A percentile compares a stretch with the other conserved stretches of the same genome.
Conservation (phyloP, 2,113 vertebrate species). For the Sturnus vulgaris region DNA sequence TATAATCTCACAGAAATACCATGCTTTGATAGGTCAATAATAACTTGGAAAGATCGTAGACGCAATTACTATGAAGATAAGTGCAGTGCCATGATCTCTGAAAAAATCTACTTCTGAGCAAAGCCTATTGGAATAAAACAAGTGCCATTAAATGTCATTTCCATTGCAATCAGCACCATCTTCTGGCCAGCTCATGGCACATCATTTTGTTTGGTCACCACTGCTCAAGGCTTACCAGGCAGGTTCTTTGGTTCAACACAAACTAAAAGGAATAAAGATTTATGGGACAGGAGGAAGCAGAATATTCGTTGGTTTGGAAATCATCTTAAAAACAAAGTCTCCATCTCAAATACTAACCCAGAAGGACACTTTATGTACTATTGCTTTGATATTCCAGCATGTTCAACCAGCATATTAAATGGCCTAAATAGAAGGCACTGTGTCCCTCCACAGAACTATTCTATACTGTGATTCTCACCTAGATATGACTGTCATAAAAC, state of each 20-base stretch:
- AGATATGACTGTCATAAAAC: not conserved
- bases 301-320: not conserved
- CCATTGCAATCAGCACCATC: not conserved
- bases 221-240: not conserved
- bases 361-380: not conserved
- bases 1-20: not conserved
- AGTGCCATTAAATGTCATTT: not conserved
- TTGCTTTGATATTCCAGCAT: not conserved
- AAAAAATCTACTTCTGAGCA: not conserved
- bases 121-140: not conserved
- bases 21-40: not conserved
- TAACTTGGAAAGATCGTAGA: not conserved
- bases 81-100: not conserved
- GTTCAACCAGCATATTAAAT: not conserved
- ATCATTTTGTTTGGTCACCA: not conserved
- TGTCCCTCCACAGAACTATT: not conserved
- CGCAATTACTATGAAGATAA: not conserved
- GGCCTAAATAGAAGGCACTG: not conserved
- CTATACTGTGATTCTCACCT: not conserved
- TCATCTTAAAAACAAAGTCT: not conserved
- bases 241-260: too few species aligned
- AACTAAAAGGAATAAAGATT: not conserved
- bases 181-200: not conserved
- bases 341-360: not conserved
- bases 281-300: not conserved